Percentiles rank a stretch among this genome's conserved stretches.
Conservation (phyloP, 2,888 invertebrate species). For the Archips xylosteana region DNA sequence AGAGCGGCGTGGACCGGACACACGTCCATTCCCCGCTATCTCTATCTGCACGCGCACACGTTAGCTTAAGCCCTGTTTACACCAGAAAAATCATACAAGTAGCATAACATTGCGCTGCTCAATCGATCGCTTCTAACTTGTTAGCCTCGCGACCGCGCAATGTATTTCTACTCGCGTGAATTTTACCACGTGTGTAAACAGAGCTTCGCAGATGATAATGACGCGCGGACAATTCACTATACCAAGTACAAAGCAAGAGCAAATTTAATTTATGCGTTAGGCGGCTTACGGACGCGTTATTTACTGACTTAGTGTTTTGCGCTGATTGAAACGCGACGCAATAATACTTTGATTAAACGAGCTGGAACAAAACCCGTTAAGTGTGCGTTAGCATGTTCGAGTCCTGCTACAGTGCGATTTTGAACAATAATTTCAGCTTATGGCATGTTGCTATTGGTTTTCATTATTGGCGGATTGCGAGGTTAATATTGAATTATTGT, state of each 20-base stretch:
- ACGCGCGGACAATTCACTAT: neutral
- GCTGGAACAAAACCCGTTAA: slow-evolving; percentile 25
- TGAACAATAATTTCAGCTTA: neutral
- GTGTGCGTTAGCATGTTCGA: slow-evolving; percentile 16
- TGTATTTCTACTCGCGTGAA: neutral
- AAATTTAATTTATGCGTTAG: slow-evolving; percentile 20
- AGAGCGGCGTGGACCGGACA: slow-evolving; percentile 33
- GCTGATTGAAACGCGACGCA: slow-evolving; percentile 15
- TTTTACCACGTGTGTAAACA: neutral
- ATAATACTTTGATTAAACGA: slow-evolving; percentile 31
- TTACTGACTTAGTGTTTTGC: slow-evolving; percentile 32
- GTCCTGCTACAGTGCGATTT: neutral
- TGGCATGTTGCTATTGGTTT: neutral
- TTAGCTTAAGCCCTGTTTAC: slow-evolving; percentile 1
- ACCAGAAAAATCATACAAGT: neutral
- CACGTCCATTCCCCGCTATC: slow-evolving; percentile 37
- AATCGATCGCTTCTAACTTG: too few species aligned
- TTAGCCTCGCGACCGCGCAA: neutral
- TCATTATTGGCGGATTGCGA: neutral
- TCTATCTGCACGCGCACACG: slow-evolving; percentile 17
- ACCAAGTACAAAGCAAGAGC: slow-evolving; percentile 10
- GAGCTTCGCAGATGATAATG: slow-evolving; percentile 1
- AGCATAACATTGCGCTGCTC: neutral
- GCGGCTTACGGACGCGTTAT: slow-evolving; percentile 21
- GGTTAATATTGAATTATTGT: neutral